Percentiles rank a stretch among this genome's conserved stretches.
phyloP scores from a whole-genome alignment of 2,113 vertebrate genomes.

The Nothoprocta perdicaria region DNA sequence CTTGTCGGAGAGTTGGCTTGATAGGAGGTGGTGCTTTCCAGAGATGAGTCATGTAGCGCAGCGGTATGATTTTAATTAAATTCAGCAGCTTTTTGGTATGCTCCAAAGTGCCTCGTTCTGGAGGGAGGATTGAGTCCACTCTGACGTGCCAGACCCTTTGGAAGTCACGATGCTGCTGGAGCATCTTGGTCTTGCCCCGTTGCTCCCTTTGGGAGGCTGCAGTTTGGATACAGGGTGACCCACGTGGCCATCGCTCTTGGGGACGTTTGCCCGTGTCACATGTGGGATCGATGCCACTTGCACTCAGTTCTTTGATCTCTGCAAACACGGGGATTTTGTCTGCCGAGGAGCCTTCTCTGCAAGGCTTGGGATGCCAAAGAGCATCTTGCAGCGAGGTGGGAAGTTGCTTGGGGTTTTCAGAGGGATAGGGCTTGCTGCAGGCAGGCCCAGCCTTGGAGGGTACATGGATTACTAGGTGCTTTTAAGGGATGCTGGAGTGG shows the following conservation, averaged over 20 bases:
- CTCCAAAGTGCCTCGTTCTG: background rate
- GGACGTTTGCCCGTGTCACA: background rate
- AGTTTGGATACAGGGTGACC: background rate
- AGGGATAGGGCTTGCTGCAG: rapidly evolving
- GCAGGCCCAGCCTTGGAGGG: background rate
- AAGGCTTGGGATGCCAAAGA: conserved; percentile 24
- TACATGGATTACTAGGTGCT: background rate
- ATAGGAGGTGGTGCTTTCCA: conserved; percentile 16
- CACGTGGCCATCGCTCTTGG: background rate
- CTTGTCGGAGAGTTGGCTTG: background rate
- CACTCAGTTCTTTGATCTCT: conserved; percentile 4
- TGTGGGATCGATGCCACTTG: background rate
- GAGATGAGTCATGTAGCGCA: conserved; percentile 52
- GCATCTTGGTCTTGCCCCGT: rapidly evolving
- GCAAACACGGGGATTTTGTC: background rate
- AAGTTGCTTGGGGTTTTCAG: background rate
- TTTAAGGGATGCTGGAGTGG: background rate
- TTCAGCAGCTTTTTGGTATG: conserved; percentile 55
- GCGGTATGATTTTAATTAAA: conserved; percentile 46
- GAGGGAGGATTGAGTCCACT: background rate
- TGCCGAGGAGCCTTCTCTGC: background rate
- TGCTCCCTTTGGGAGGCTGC: background rate
- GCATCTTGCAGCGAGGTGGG: background rate
- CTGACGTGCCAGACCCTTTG: background rate
- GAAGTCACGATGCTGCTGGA: rapidly evolving